Evolutionary conservation across 35 echinoderm and acorn worm species (phyloP).

Genomic region (Lytechinus variegatus): DNA sequence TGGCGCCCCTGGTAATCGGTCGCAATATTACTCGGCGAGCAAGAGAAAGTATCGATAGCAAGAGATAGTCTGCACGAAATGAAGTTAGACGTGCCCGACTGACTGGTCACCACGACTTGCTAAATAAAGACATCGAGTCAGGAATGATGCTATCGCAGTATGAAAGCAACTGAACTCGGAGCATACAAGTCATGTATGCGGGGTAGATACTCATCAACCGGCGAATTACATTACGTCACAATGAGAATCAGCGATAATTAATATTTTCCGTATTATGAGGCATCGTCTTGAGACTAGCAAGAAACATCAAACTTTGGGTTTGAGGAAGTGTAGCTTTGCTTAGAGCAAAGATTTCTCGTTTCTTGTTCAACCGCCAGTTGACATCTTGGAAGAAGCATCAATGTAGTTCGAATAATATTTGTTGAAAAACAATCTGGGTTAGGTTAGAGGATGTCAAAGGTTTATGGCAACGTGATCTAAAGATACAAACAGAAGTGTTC

Average conservation of each 20-base stretch:
- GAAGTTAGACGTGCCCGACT: not conserved
- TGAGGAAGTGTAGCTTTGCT: not conserved
- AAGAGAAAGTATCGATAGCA: not conserved
- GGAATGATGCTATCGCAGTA: not conserved
- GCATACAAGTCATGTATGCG: too few species aligned
- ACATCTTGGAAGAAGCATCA: not conserved
- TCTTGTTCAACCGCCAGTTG: not conserved
- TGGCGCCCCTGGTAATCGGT: not conserved
- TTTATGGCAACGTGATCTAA: not conserved
- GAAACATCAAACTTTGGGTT: not conserved
- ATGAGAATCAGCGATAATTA: not conserved
- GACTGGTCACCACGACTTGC: not conserved
- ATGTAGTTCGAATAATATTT: not conserved
- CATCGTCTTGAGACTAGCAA: not conserved
- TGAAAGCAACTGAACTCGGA: not conserved
- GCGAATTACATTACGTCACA: not conserved
- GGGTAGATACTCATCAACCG: not conserved
- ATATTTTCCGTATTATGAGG: not conserved
- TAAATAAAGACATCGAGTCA: not conserved
- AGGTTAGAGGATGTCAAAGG: not conserved
- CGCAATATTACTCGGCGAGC: not conserved
- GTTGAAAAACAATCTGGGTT: not conserved
- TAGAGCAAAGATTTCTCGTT: not conserved
- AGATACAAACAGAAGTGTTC: not conserved
- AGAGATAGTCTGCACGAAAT: not conserved